Base-by-base conservation (phyloP, 2,797 vertebrate species). In the Spinibarbus caldwelli region DNA sequence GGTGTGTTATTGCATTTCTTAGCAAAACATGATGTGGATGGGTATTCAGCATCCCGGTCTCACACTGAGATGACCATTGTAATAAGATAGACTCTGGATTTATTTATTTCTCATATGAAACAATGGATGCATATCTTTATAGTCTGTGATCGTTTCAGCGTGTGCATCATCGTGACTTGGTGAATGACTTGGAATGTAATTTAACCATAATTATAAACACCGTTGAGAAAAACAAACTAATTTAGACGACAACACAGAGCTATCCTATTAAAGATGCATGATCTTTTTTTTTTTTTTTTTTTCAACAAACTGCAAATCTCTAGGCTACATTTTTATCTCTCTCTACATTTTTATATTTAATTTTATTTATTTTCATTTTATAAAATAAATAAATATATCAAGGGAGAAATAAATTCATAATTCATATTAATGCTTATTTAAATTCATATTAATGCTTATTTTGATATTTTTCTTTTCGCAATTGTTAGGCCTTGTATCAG, bases 181-280 rank as follows among this genome's bases (percentile, higher is more conserved):
- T n/a, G n/a, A n/a, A n/a, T n/a, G n/a, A 62, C 70, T 72, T 75
- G 36, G 19, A 64, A 19, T 75, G 43, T 62, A 59, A 64, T 83
- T 62, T 66, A 62, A 29, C 21, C n/a, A 49, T 66, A 75, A 75
- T 83, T 64, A 49, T 75, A 64, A n/a, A 83, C 81, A 66, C 52
- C 9, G 31, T 29, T 83, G 71, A 76, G 43, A 76, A 49, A 52
- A 64, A 82, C 38, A 47, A 72, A 76, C 23, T 83, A 23, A 38
- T 83, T 83, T 49, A 47, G 14, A 82, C 1, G 7, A 45, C n/a
- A 59, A 47, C 54, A 64, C 52, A n/a, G 19, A 34, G 38, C 52
- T 19, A 23, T 47, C 19, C 14, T n/a, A 62, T 73, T 64, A 82
- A 82, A 59, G 45, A 82, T 62, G 9, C 38, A 82, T 72, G 26